Base-by-base conservation (phyloP, 1,140 invertebrate species). In the Drosophila varians region DNA sequence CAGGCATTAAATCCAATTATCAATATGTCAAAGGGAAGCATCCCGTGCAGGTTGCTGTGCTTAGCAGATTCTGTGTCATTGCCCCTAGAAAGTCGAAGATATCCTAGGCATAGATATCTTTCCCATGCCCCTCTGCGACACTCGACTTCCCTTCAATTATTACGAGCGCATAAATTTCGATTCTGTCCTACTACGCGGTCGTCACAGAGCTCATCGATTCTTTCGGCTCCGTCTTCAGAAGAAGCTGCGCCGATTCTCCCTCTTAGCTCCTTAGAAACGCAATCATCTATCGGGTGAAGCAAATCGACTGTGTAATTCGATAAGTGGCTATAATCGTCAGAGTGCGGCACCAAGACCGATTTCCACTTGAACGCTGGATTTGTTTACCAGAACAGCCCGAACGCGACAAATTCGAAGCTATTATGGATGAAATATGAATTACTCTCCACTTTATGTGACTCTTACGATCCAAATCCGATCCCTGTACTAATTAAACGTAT, bases 281-380 rank as follows among this genome's bases (percentile, higher is more conserved):
- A 34, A 48, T 45, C 47, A 71, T 48, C 49, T 56, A 45, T 56
- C 48, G 53, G 53, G 52, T 51, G 62, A 31, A 55, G 58, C 53
- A 68, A 86, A 86, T 80, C 68, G 72, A 70, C 82, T 75, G 62
- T 86, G 80, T 87, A 86, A 86, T 86, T 87, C 16, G 82, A 86
- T 86, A 86, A 80, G 61, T 84, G 74, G 52, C 36, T 49, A 61
- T 36, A 25, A 68, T 70, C 80, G 54, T 80, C 77, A 66, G 72
- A 66, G 46, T 14, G 21, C n/a, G 43, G 25, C 19, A 46, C 49
- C 6, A 16, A 16, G 58, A 31, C 38, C 18, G 45, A 61, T 52
- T 54, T 40, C 23, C 60, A 64, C 60, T 64, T 64, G 28, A n/a
- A 49, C 6, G 9, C 7, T 16, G 52, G 60, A 31, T n/a, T 38